Conservation (phyloP, 1,140 invertebrate species). For the Lepidotrigona ventralis region DNA sequence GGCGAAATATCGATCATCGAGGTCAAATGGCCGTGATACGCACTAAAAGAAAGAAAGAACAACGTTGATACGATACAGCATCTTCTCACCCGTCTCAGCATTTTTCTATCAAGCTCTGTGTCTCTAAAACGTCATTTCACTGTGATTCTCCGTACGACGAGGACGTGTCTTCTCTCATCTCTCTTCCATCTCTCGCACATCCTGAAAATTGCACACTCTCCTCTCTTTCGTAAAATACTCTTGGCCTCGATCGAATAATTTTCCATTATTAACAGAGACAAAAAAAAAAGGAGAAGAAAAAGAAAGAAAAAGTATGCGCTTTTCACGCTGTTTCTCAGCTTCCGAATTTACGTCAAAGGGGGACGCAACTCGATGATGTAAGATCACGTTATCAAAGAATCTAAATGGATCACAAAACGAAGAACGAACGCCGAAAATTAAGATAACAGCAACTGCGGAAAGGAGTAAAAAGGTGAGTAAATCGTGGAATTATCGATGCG, state of each 20-base stretch:
- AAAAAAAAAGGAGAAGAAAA: not conserved
- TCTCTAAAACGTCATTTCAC: slow-evolving; percentile 7
- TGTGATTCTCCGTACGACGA: not conserved
- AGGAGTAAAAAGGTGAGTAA: not conserved
- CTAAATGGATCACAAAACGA: not conserved
- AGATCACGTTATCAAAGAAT: slow-evolving; percentile 14
- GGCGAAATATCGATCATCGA: slow-evolving; percentile 98
- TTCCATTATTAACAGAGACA: not conserved
- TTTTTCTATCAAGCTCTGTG: not conserved
- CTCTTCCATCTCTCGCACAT: not conserved
- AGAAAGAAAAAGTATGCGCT: not conserved
- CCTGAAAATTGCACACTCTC: slow-evolving; percentile 19
- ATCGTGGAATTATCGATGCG: not conserved
- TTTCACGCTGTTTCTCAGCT: not conserved
- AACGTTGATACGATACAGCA: slow-evolving; percentile 10
- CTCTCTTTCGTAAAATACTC: not conserved
- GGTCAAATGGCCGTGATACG: slow-evolving; percentile 98
- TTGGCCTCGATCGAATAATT: not conserved
- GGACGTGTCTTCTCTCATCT: not conserved
- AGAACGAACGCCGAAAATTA: too few relatives aligned
- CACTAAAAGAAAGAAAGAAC: slow-evolving; percentile 84
- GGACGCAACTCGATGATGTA: not conserved
- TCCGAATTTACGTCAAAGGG: not conserved
- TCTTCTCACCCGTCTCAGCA: not conserved
- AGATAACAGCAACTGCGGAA: not conserved